A percentile compares a stretch with the other conserved stretches of the same genome.
Evolutionary conservation across 2,888 invertebrate genomes (phyloP).

Genomic region (Watsonalla cultraria): DNA sequence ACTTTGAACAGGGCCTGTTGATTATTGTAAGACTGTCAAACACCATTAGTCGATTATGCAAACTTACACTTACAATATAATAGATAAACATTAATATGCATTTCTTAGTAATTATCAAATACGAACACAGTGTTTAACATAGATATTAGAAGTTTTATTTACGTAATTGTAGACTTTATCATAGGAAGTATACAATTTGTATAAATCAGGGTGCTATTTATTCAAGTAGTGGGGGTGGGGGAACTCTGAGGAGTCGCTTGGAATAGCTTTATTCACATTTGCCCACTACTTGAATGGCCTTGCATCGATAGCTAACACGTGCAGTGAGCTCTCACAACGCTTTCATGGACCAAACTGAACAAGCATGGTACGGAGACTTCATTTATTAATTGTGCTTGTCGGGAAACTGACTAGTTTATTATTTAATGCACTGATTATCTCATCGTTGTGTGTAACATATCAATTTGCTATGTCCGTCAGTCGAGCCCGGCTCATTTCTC

Average conservation of each 20-base stretch:
- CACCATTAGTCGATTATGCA: too few species aligned
- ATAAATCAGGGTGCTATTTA: constrained; percentile 59
- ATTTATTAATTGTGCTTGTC: too few species aligned
- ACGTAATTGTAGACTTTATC: constrained; percentile 27
- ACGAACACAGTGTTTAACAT: constrained; percentile 26
- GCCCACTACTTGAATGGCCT: not conserved
- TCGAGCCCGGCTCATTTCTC: not conserved
- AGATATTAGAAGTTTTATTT: constrained; percentile 20
- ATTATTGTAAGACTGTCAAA: too few species aligned
- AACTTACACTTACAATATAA: too few species aligned
- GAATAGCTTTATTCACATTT: not conserved
- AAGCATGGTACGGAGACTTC: constrained; percentile 8
- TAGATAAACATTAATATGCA: not conserved
- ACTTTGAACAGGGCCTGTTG: too few species aligned
- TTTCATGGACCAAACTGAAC: constrained; percentile 34
- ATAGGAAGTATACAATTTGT: constrained; percentile 26
- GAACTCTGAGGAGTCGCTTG: not conserved
- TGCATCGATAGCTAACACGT: not conserved
- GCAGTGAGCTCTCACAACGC: constrained; percentile 8
- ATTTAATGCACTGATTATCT: constrained; percentile 10
- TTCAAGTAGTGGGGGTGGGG: constrained; percentile 7
- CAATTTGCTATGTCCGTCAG: constrained; percentile 24
- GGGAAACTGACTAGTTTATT: too few species aligned
- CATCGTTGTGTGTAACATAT: constrained; percentile 45
- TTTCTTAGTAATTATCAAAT: constrained; percentile 14